Evolutionary conservation across 2,888 invertebrate species (phyloP).

Genomic region (Atethmia centrago): DNA sequence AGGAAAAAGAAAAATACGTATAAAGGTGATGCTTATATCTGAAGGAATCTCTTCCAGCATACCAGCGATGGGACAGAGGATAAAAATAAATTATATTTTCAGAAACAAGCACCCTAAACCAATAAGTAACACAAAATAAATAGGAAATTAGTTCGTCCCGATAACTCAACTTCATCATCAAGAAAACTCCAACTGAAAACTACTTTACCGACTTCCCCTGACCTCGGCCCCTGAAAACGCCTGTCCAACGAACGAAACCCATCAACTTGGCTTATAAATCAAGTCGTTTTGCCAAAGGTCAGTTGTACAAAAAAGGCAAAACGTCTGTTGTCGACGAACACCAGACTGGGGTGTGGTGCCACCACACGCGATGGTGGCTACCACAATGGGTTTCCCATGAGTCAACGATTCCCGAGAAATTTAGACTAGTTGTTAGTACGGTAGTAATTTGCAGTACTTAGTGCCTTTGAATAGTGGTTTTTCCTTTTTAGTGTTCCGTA

Average conservation of each 20-base stretch:
- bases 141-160: background rate
- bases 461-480: constrained; percentile 32
- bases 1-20: no score
- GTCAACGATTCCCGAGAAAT: constrained; percentile 58
- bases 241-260: constrained; percentile 24
- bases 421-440: background rate
- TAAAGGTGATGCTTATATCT: background rate
- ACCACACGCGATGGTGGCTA: constrained; percentile 52
- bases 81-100: no score
- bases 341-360: constrained; percentile 59
- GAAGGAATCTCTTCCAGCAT: no score
- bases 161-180: background rate
- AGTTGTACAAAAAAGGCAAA: constrained; percentile 44
- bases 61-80: no score
- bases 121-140: background rate
- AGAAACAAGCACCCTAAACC: background rate
- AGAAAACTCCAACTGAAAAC: constrained; percentile 4
- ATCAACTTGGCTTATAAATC: constrained; percentile 47
- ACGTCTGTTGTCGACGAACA: constrained; percentile 29
- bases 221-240: constrained; percentile 37
- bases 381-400: constrained; percentile 63
- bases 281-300: constrained; percentile 54
- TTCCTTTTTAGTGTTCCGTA: no score
- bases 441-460: constrained; percentile 26
- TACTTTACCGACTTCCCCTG: constrained; percentile 13